A percentile compares a stretch with the other conserved stretches of the same genome.
These are phyloP conservation scores for Anarrhichthys ocellatus DNA, from an alignment of 2,113 vertebrate species.

Conservation along the genomic window DNA sequence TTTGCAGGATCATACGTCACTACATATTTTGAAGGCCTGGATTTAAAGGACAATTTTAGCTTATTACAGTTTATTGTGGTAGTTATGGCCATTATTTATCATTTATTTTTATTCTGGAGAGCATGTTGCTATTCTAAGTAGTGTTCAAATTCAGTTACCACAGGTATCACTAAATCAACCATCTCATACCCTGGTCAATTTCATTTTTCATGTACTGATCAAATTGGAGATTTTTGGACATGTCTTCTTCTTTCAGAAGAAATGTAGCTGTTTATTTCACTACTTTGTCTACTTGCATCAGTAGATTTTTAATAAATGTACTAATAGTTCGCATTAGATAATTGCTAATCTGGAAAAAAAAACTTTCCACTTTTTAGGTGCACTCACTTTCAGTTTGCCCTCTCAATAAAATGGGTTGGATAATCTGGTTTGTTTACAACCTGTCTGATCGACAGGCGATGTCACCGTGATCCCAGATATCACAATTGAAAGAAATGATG, in stretches of 20 bases:
- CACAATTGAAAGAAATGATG: neutral
- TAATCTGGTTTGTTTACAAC: neutral
- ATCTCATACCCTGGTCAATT: too few relatives aligned
- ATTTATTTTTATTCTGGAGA: neutral
- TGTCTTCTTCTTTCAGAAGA: too few relatives aligned
- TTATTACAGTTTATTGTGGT: neutral
- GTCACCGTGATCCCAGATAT: neutral
- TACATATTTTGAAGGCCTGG: neutral
- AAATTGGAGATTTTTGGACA: too few relatives aligned
- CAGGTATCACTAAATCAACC: too few relatives aligned
- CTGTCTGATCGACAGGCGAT: neutral
- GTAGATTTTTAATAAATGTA: neutral
- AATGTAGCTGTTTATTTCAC: too few relatives aligned
- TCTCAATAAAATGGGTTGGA: neutral
- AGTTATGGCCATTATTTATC: neutral
- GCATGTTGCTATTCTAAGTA: neutral
- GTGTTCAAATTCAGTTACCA: neutral
- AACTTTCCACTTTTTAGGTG: neutral
- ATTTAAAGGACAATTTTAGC: neutral
- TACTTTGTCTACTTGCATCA: neutral
- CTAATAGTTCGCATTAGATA: neutral
- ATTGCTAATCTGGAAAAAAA: neutral
- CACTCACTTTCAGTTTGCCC: neutral
- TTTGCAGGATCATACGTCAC: neutral
- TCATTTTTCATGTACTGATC: too few relatives aligned